Evolutionary conservation across 1,140 invertebrate species (phyloP), one percentile per base, ranked within the genome.

Genomic region (Himalopsyche phryganea): DNA sequence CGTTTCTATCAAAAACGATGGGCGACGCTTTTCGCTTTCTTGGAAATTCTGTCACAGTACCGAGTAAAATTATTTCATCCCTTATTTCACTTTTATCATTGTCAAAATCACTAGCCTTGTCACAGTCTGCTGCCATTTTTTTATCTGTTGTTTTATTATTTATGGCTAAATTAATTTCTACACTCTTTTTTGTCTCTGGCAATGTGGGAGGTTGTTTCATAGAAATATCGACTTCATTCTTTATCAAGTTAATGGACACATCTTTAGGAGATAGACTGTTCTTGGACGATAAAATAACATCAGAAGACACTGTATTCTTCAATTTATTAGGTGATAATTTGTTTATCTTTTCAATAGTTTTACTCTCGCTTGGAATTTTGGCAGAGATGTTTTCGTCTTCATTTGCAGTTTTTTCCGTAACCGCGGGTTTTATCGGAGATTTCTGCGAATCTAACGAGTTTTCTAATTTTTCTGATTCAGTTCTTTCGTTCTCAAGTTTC

Each of bases 1-100:
- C 23, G 9, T 28, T 28, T 28, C 23, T 28, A 9, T 28, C 23
- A 28, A 28, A 28, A 28, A 28, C 9, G 33, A 82, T 82, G 0
- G 81, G 80, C 0, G 80, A 81, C 0, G 70, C 72, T 64, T 69
- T 77, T 33, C 72, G 66, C 49, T 73, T 77, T 58, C 70, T 78
- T 6, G 60, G 50, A 5, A 9, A 9, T 2, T 61, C 65, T 1
- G 68, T 65, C 18, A 57, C 42, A 15, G 66, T 56, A 11, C 52
- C 32, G 11, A 19, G 18, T 59, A 67, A 60, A 11, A 32, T 35
- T 40, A 50, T 32, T 44, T n/a, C 10, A 9, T 28, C 23, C 23
- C 9, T 28, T 9, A 28, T 28, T 28, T 28, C 23, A 28, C 23
- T 28, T 5, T 9, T 28, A 9, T 28, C 23, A 28, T 28, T 28